phyloP scores from a whole-genome alignment of 1,140 invertebrate genomes.

The Orussus abietinus region DNA sequence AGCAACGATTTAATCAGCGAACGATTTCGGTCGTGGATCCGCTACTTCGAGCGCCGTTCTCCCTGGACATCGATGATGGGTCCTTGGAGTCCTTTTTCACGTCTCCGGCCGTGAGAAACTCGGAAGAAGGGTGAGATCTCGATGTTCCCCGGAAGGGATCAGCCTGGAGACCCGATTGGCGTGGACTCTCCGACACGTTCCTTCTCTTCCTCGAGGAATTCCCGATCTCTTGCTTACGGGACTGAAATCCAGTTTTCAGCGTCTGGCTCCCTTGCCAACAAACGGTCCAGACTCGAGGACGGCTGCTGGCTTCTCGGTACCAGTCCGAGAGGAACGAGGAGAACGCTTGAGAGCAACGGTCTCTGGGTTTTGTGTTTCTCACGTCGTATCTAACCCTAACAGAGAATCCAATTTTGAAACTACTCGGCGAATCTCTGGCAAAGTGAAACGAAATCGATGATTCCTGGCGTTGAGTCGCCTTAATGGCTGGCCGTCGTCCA shows the following conservation, averaged over 20 bases:
- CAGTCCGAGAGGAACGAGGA: no score
- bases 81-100: conserved; percentile 25
- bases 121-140: no score
- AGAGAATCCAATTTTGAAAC: no score
- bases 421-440: no score
- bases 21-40: no score
- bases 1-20: no score
- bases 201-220: conserved; percentile 18
- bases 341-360: conserved; percentile 27
- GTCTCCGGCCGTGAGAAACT: conserved; percentile 3
- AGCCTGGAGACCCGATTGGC: no score
- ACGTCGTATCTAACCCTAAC: no score
- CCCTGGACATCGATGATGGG: conserved; percentile 1
- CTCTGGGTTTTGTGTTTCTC: conserved; percentile 26
- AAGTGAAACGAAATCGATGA: no score
- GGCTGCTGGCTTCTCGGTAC: conserved; percentile 15
- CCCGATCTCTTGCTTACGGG: conserved; percentile 21
- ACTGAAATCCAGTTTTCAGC: conserved; percentile 48
- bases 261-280: conserved; percentile 24
- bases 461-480: no score
- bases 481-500: no score
- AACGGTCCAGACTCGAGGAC: conserved; percentile 45
- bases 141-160: no score
- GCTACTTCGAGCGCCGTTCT: conserved; percentile 5
- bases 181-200: conserved; percentile 9